A percentile compares a stretch with the other conserved stretches of the same genome.
phyloP scores from a whole-genome alignment of 1,140 invertebrate genomes.

The Kradibia gibbosae region DNA sequence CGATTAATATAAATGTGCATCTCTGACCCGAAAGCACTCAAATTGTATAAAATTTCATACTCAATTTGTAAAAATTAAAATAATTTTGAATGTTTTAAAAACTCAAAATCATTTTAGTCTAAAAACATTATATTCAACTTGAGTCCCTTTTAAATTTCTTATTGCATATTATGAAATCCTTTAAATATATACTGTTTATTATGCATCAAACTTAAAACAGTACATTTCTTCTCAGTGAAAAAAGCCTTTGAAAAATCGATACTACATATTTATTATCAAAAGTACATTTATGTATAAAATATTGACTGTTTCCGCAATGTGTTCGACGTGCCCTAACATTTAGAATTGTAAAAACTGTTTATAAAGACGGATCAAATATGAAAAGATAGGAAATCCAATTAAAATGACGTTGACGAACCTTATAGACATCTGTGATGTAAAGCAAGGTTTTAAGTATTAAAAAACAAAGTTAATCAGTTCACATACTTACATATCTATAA shows the following conservation, averaged over 20 bases:
- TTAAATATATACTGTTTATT: background rate
- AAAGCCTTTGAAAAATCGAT: slow-evolving; percentile 2
- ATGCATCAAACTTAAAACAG: slow-evolving; percentile 2
- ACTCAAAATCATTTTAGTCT: background rate
- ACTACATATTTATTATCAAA: slow-evolving; percentile 37
- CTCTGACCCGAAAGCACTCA: background rate
- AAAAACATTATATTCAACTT: background rate
- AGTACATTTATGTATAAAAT: background rate
- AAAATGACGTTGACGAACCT: slow-evolving; percentile 21
- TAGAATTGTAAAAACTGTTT: background rate
- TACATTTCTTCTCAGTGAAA: slow-evolving; percentile 43
- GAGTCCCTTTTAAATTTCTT: background rate
- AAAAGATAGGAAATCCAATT: slow-evolving; percentile 26
- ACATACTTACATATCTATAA: no score
- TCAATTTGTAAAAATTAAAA: background rate
- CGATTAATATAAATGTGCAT: background rate
- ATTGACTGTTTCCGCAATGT: slow-evolving; percentile 47
- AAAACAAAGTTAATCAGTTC: slow-evolving; percentile 20
- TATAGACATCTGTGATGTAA: no score
- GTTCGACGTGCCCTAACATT: slow-evolving; percentile 38
- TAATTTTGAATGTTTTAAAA: background rate
- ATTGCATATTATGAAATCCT: background rate
- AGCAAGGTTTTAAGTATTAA: no score
- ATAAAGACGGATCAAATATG: slow-evolving; percentile 10
- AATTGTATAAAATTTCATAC: background rate